Evolutionary conservation across 2,888 invertebrate genomes (phyloP), one percentile per base, ranked within the genome.

Genomic region (Ormyrus labotus): DNA sequence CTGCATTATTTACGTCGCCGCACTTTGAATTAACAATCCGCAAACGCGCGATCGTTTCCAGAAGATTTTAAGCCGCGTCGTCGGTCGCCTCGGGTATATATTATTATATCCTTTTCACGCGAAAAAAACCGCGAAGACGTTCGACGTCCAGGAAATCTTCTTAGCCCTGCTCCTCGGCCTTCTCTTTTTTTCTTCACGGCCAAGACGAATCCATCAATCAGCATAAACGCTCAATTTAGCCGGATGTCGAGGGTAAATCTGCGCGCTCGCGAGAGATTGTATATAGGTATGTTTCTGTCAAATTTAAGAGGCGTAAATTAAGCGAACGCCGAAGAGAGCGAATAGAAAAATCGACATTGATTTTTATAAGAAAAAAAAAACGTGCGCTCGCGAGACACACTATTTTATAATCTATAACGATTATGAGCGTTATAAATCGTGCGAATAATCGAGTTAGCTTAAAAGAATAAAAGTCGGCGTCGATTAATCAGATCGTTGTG

Each of bases 181-280:
- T 58, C 13, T 70, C 50, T 48, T 13, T 6, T 51, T 60, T 34
- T 47, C 13, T 68, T 51, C 45, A 57, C 7, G 50, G 34, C 10
- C 34, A 13, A 64, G 65, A 74, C 47, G 74, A 70, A 74, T 65
- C 69, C 64, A 79, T 79, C 73, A 64, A 70, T 74, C 79, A 79
- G 50, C 34, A 13, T 50, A 64, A 68, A 57, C 67, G 45, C 19
- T 51, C 74, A 13, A 72, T 61, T 64, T 64, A n/a, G 55, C 70
- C n/a, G 13, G 68, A 72, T 67, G 58, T 58, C 45, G 34, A 6
- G 13, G 50, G 61, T 71, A 60, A 64, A 79, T 79, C 75, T 61
- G 45, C 5, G n/a, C 11, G 50, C 48, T 34, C 34, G 34, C 34
- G 34, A 34, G 34, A 34, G 34, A 1, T 19, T 0, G 0, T 19